A percentile compares a stretch with the other conserved stretches of the same genome.
Conservation (phyloP, 23 tunicate genomes). For the Halocynthia aurantium region DNA sequence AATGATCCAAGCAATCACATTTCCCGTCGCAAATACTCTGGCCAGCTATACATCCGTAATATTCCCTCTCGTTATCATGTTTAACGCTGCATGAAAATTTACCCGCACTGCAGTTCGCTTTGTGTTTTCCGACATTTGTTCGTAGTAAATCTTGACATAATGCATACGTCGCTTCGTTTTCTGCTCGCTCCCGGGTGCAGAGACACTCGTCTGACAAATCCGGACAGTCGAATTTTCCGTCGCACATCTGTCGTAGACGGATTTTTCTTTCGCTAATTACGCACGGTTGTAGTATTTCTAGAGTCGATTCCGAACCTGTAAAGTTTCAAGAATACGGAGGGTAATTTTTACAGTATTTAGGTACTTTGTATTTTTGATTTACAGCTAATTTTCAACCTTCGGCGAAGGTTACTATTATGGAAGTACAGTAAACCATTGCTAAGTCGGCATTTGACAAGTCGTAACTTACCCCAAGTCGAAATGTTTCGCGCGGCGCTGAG, state of each 20-base stretch:
- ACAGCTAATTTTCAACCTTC: too few species aligned
- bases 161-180: not conserved
- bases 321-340: too few species aligned
- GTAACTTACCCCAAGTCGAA: too few species aligned
- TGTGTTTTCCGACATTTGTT: not conserved
- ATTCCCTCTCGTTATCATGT: not conserved
- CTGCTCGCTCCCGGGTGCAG: not conserved
- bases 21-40: constrained; percentile 14
- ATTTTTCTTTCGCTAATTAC: constrained; percentile 9
- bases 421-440: too few species aligned
- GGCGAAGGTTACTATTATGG: too few species aligned
- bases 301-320: not conserved
- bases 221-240: constrained; percentile 19
- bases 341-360: too few species aligned
- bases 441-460: too few species aligned
- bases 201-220: constrained; percentile 30
- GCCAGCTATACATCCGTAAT: not conserved
- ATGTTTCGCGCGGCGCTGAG: too few species aligned
- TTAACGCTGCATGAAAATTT: not conserved
- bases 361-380: too few species aligned
- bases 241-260: constrained; percentile 15
- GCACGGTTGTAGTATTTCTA: constrained; percentile 2
- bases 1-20: not conserved
- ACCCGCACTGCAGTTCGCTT: too few species aligned
- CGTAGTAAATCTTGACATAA: not conserved